Evolutionary conservation across 2,113 vertebrate species (phyloP), one percentile per base, ranked within the genome.

Genomic region (Brachypodius melanocephalos): DNA sequence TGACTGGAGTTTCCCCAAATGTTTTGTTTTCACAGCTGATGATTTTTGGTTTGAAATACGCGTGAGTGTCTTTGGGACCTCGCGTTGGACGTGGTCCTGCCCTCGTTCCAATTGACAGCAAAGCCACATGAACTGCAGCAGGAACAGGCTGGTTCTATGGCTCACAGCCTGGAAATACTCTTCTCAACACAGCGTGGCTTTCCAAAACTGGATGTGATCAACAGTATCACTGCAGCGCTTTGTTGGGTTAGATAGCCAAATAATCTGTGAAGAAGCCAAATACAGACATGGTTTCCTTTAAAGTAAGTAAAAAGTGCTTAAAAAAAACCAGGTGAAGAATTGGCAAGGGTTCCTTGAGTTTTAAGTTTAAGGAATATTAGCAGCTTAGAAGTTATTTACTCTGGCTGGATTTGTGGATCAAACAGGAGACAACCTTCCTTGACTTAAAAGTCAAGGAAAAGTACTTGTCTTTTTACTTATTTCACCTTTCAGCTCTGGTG

Each of bases 141-240:
- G 85, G 85, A 95, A 20, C 36, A 24, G 92, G 51, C 96, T 90
- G 34, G 4, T 67, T 89, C 51, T 8, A 26, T 97, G 92, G 90
- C 83, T 67, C 29, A 17, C 48, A 74, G 95, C 88, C 88, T 95
- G 94, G 91, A 96, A 95, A 93, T 59, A 48, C 76, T 89, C 95
- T 74, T 54, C 74, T 82, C 83, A 86, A 2, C 8, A 1, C 55
- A 83, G 79, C 0, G 0, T 40, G 73, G 76, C 57, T 90, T 90
- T 95, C 90, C 94, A 95, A 90, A 92, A 42, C 42, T 88, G 74
- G 36, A 71, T 76, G 43, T 31, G 88, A 93, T 62, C 6, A 36
- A 59, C 63, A 71, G 68, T 34, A 67, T 79, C 32, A 12, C 36
- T 45, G 21, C 24, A 67, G 72, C 62, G 14, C 77, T 86, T 94